Percentiles rank a stretch among this genome's conserved stretches.
phyloP scores from a whole-genome alignment of 2,888 invertebrate genomes.

The Calameuta pallipes region DNA sequence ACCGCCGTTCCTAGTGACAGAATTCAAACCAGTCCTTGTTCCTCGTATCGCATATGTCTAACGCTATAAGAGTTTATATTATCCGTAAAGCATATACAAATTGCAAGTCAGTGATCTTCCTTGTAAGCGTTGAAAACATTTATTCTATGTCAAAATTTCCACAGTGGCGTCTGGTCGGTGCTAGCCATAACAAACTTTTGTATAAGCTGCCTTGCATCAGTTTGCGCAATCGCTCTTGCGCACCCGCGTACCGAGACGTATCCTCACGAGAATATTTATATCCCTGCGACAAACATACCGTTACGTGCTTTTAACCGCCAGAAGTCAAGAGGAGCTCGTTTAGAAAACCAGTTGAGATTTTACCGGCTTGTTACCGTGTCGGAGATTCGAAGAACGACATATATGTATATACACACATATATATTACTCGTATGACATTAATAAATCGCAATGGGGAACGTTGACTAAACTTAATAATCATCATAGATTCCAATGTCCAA shows the following conservation, averaged over 20 bases:
- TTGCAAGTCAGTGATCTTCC: neutral
- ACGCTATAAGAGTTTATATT: neutral
- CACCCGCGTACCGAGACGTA: neutral
- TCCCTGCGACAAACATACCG: neutral
- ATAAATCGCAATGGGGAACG: neutral
- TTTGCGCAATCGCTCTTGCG: neutral
- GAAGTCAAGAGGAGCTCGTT: neutral
- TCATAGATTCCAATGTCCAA: neutral
- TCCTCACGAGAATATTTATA: neutral
- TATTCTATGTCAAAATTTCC: neutral
- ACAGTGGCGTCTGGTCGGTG: neutral
- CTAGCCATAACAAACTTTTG: neutral
- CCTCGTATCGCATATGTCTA: neutral
- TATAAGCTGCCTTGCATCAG: neutral
- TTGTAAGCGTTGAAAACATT: neutral
- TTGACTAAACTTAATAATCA: neutral
- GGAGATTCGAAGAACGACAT: neutral
- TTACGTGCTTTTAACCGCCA: neutral
- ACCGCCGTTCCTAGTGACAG: neutral
- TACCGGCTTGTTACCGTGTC: neutral
- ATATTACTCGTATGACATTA: neutral
- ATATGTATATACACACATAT: neutral
- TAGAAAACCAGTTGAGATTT: neutral
- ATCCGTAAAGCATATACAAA: neutral
- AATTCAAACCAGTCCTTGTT: neutral